phyloP scores from a whole-genome alignment of 1,140 invertebrate species.

The Zaprionus camerounensis region DNA sequence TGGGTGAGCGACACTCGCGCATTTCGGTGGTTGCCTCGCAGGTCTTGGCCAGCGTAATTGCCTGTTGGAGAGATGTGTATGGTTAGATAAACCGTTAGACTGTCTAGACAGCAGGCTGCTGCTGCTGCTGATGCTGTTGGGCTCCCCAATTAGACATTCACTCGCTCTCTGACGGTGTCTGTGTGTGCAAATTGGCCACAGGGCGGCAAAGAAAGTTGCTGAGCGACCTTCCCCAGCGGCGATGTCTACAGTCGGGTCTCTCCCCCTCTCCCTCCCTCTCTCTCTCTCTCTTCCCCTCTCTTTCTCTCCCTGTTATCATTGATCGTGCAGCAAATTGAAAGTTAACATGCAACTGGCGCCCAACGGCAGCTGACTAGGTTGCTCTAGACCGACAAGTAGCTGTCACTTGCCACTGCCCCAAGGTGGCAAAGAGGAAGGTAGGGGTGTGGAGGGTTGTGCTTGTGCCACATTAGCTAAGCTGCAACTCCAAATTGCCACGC shows the following conservation, averaged over 20 bases:
- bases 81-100: slow-evolving; percentile 14
- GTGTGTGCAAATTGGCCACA: slow-evolving; percentile 38
- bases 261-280: too few species aligned
- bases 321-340: slow-evolving; percentile 74
- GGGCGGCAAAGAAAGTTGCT: slow-evolving; percentile 69
- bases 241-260: neutral
- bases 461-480: slow-evolving; percentile 58
- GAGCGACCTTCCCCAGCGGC: slow-evolving; percentile 35
- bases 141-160: slow-evolving; percentile 69
- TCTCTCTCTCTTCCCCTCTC: neutral
- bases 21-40: slow-evolving; percentile 96
- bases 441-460: slow-evolving; percentile 7
- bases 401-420: slow-evolving; percentile 28
- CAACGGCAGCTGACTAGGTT: slow-evolving; percentile 16
- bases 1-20: slow-evolving; percentile 92
- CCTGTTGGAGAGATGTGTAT: slow-evolving; percentile 80
- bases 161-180: slow-evolving; percentile 43
- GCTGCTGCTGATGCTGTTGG: slow-evolving; percentile 21
- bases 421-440: neutral
- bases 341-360: slow-evolving; percentile 69
- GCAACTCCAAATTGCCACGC: slow-evolving; percentile 29
- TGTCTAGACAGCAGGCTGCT: slow-evolving; percentile 61
- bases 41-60: slow-evolving; percentile 95
- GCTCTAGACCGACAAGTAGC: slow-evolving; percentile 34
- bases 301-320: slow-evolving; percentile 17